Percentiles rank a stretch among this genome's conserved stretches.
phyloP scores from a whole-genome alignment of 2,888 invertebrate genomes.

The Eupithecia vulgata region DNA sequence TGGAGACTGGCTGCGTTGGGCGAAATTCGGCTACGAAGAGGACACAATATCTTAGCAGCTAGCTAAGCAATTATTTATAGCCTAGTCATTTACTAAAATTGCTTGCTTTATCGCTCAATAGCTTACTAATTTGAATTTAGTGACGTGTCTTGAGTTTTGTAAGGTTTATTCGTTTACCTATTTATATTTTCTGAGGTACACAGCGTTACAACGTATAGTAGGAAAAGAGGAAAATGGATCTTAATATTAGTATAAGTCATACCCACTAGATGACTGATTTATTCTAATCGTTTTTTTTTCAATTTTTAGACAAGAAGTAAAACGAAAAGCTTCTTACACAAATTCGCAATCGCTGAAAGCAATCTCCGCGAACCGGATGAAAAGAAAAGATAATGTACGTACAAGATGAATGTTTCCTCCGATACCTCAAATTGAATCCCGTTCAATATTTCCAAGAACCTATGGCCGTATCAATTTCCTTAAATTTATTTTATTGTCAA shows the following conservation, averaged over 20 bases:
- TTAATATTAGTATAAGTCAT: too few species aligned
- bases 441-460: conserved; percentile 15
- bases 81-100: too few species aligned
- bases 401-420: conserved; percentile 1
- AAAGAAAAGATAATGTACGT: conserved; percentile 9
- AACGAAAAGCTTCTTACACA: not conserved
- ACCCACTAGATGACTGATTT: not conserved
- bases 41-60: not conserved
- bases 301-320: not conserved
- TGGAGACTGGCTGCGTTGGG: not conserved
- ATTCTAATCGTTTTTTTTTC: not conserved
- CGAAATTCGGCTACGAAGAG: not conserved
- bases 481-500: conserved; percentile 42
- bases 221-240: too few species aligned
- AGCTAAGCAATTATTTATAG: too few species aligned
- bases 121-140: too few species aligned
- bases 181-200: too few species aligned
- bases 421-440: conserved; percentile 9
- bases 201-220: too few species aligned
- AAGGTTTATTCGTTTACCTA: too few species aligned
- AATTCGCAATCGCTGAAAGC: not conserved
- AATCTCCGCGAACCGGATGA: conserved; percentile 5
- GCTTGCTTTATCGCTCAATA: not conserved
- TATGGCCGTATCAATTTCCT: conserved; percentile 17
- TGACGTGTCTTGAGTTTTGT: too few species aligned